Conservation (phyloP, 2,888 invertebrate genomes). For the Microchrysa polita region DNA sequence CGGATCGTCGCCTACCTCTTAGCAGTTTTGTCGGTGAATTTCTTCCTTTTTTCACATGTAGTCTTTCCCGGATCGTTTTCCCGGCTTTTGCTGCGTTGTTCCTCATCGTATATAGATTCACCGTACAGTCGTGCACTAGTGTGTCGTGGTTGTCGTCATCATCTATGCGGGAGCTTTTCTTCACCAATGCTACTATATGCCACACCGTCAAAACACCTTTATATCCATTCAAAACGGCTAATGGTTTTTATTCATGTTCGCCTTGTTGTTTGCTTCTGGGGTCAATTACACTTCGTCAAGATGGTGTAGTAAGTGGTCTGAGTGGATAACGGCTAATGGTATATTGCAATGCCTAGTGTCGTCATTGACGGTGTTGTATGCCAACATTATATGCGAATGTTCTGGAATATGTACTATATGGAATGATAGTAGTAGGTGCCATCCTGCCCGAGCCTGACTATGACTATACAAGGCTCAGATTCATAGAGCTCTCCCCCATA, state of each 20-base stretch:
- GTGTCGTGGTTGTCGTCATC: too few species aligned
- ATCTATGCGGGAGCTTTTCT: background rate
- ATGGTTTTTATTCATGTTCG: constrained; percentile 40
- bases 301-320: constrained; percentile 41
- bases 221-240: constrained; percentile 31
- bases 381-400: background rate
- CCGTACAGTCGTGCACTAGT: too few species aligned
- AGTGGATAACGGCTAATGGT: constrained; percentile 37
- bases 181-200: constrained; percentile 25
- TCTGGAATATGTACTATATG: too few species aligned
- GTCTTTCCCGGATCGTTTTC: too few species aligned
- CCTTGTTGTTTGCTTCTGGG: constrained; percentile 33
- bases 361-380: background rate
- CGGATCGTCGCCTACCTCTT: too few species aligned
- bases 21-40: too few species aligned
- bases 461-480: too few species aligned
- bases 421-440: too few species aligned
- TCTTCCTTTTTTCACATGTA: too few species aligned
- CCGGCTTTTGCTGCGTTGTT: too few species aligned
- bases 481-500: background rate
- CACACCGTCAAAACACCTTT: constrained; percentile 33
- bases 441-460: too few species aligned
- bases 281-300: constrained; percentile 38
- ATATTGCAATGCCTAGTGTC: constrained; percentile 22
- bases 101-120: too few species aligned